Percentiles rank a stretch among this genome's conserved stretches.
Evolutionary conservation across 2,797 vertebrate species (phyloP).

Genomic region (Champsocephalus gunnari): DNA sequence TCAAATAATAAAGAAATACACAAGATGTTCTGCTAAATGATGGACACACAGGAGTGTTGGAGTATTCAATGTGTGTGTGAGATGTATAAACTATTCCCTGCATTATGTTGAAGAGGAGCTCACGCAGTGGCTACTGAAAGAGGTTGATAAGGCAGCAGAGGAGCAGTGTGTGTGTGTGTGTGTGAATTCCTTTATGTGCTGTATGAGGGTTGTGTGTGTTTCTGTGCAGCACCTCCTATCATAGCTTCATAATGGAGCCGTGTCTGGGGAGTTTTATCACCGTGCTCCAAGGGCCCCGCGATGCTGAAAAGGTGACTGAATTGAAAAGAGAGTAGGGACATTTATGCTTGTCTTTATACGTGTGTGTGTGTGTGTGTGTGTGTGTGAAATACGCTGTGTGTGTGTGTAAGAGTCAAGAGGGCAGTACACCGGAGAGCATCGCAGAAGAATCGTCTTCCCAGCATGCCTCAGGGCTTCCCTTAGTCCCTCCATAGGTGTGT

Average conservation of each 20-base stretch:
- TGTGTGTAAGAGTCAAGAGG: constrained; percentile 69
- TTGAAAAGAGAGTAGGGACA: constrained; percentile 64
- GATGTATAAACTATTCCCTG: not conserved
- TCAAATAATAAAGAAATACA: not conserved
- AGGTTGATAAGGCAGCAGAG: constrained; percentile 64
- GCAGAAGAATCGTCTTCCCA: constrained; percentile 60
- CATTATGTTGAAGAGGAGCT: constrained; percentile 50
- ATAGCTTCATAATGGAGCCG: constrained; percentile 69
- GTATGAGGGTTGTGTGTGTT: constrained; percentile 26
- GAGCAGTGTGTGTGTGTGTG: constrained; percentile 29
- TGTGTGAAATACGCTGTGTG: constrained; percentile 1
- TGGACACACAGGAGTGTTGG: constrained; percentile 16
- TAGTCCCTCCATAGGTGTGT: constrained; percentile 78
- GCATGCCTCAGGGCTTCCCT: constrained; percentile 66
- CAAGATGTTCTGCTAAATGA: constrained; percentile 39
- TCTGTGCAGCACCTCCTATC: constrained; percentile 64
- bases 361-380: constrained; percentile 37
- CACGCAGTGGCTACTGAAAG: constrained; percentile 51
- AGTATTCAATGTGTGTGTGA: constrained; percentile 53
- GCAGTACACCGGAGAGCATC: constrained; percentile 54
- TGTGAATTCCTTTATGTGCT: too few species aligned
- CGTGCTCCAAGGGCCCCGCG: constrained; percentile 65
- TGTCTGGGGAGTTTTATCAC: constrained; percentile 82
- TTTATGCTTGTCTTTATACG: constrained; percentile 35
- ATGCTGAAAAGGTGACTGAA: constrained; percentile 78